Conservation (phyloP, 2,888 invertebrate genomes). For the Eledone cirrhosa region DNA sequence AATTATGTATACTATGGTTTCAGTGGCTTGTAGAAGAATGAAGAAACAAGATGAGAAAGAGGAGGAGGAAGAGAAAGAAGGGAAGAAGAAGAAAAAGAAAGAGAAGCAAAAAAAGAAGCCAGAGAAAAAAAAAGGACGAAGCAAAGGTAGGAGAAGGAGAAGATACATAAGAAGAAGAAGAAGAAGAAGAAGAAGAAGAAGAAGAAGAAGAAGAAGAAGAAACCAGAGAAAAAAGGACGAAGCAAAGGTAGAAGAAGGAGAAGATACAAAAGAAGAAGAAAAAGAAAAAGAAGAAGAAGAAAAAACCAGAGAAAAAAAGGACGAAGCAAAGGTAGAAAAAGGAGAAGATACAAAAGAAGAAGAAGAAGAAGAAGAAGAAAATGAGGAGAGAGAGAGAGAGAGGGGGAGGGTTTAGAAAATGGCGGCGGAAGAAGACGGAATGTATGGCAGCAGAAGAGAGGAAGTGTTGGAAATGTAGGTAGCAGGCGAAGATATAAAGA, state of each 20-base stretch:
- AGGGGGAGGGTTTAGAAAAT: not conserved
- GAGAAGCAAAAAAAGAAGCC: not conserved
- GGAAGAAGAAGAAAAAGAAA: not conserved
- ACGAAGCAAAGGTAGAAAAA: not conserved
- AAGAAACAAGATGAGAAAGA: not conserved
- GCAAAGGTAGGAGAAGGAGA: not conserved
- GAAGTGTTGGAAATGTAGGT: no score
- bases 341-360: not conserved
- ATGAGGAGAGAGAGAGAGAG: not conserved
- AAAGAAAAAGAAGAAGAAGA: not conserved
- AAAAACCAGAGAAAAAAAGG: not conserved
- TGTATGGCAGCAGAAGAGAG: not conserved
- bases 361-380: not conserved
- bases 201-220: not conserved
- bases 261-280: not conserved
- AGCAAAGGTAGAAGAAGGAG: not conserved
- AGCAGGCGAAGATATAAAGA: no score
- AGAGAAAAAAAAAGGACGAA: not conserved
- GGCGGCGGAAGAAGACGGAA: not conserved
- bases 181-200: not conserved
- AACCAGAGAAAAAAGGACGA: not conserved
- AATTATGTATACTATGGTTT: not conserved
- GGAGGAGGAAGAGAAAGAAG: not conserved
- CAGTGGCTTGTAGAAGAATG: no score
- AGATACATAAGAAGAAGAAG: not conserved